Conservation (phyloP, 2,797 vertebrate genomes). For the Natrix natrix region DNA sequence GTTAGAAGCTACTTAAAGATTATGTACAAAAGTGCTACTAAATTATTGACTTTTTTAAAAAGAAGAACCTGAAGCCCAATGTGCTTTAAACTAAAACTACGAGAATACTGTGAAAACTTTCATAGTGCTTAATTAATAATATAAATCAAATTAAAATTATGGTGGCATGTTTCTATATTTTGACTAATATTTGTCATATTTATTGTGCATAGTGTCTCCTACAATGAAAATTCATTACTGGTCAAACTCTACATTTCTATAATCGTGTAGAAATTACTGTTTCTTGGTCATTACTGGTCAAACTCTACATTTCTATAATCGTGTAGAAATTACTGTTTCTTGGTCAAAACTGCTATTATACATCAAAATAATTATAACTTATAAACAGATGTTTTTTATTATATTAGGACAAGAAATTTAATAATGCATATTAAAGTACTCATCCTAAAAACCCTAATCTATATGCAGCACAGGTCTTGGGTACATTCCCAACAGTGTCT, state of each 20-base stretch:
- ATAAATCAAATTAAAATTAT: constrained; percentile 34
- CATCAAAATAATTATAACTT: neutral
- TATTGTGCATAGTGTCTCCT: neutral
- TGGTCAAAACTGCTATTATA: neutral
- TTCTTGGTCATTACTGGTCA: neutral
- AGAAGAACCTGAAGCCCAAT: constrained; percentile 44
- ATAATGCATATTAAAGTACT: neutral
- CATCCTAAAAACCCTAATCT: neutral
- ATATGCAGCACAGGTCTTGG: neutral
- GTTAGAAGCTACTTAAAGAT: constrained; percentile 70
- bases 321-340: neutral
- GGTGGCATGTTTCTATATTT: constrained; percentile 17
- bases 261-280: neutral
- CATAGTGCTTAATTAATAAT: constrained; percentile 13
- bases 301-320: neutral
- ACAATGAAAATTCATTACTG: neutral
- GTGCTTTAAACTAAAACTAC: constrained; percentile 46
- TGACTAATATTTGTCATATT: neutral
- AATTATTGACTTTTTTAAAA: constrained; percentile 58
- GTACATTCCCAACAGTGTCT: neutral
- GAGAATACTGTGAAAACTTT: constrained; percentile 15
- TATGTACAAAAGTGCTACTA: constrained; percentile 63
- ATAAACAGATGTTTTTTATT: neutral
- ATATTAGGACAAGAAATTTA: neutral
- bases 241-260: neutral